Base-by-base conservation (phyloP, 2,888 invertebrate species). In the Acrobasis repandana region DNA sequence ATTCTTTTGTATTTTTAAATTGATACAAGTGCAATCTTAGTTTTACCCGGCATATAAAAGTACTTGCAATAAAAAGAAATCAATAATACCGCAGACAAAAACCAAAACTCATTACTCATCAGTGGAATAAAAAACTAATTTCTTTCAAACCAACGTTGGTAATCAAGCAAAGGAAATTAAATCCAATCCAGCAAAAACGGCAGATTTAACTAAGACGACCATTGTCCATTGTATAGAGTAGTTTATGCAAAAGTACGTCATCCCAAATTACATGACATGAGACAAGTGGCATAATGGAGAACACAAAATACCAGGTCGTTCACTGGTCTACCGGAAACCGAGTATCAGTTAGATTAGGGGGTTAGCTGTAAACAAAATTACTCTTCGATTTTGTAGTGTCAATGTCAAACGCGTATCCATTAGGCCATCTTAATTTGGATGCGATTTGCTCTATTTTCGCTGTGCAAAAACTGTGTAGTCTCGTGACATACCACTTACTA, bases 231-330 rank as follows among this genome's bases (percentile, higher is more conserved):
- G 36, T 36, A n/a, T 1, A 33, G 15, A 16, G 28, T 47, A 47
- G 33, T 47, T 38, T 38, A 36, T 8, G 47, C 56, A 57, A 47
- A 57, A 57, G 33, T 57, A 57, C 56, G 46, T 47, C 47, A 33
- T 49, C n/a, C 28, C 18, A 63, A 58, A 63, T 63, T 61, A 64
- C 52, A 61, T 56, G 58, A 47, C 61, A 59, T 47, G 11, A 36
- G 47, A 36, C 34, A 47, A 58, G 36, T 36, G 15, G 47, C 46
- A 34, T 56, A 62, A 56, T 63, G 36, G 38, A 51, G 10, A 60
- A 48, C n/a, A 28, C 65, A 63, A 62, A 67, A 65, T 63, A 46
- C 51, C 66, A 60, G 71, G 69, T 68, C 66, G 61, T 65, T 70
- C 66, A 67, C 67, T 65, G 59, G 51, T 47, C 38, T 51, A 51